These are phyloP conservation scores for Theodoxus fluviatilis DNA, from an alignment of 2,888 invertebrate genomes.

Conservation along the genomic window DNA sequence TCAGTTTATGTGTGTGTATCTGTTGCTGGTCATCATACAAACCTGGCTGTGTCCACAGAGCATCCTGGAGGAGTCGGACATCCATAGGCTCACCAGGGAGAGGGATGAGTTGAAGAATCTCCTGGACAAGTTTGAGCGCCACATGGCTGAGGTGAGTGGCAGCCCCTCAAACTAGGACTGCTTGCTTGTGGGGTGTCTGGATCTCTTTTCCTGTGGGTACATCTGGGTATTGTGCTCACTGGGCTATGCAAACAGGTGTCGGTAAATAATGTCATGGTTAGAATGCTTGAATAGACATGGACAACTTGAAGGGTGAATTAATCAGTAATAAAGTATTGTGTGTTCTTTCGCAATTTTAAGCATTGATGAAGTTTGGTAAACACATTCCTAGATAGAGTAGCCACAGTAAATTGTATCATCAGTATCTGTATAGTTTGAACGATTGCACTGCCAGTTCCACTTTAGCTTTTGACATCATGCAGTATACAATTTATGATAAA, in stretches of 20 bases:
- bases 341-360: too few species aligned
- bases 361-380: too few species aligned
- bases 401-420: too few species aligned
- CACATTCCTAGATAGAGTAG: too few species aligned
- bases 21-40: background rate
- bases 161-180: background rate
- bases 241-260: too few species aligned
- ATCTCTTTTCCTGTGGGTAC: slow-evolving; percentile 14
- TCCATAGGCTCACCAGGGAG: slow-evolving; percentile 56
- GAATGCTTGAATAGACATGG: too few species aligned
- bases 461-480: too few species aligned
- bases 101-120: slow-evolving; percentile 64
- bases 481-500: background rate
- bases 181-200: background rate
- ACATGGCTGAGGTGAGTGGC: slow-evolving; percentile 62
- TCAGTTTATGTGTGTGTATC: background rate
- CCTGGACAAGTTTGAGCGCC: slow-evolving; percentile 65
- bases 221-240: background rate
- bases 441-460: too few species aligned
- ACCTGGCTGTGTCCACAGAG: slow-evolving; percentile 34
- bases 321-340: too few species aligned
- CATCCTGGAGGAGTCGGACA: slow-evolving; percentile 51
- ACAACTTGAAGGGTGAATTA: too few species aligned
- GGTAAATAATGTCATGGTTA: too few species aligned
- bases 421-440: too few species aligned